Evolutionary conservation across 2,888 invertebrate genomes (phyloP).

Genomic region (Piscicola geometra): DNA sequence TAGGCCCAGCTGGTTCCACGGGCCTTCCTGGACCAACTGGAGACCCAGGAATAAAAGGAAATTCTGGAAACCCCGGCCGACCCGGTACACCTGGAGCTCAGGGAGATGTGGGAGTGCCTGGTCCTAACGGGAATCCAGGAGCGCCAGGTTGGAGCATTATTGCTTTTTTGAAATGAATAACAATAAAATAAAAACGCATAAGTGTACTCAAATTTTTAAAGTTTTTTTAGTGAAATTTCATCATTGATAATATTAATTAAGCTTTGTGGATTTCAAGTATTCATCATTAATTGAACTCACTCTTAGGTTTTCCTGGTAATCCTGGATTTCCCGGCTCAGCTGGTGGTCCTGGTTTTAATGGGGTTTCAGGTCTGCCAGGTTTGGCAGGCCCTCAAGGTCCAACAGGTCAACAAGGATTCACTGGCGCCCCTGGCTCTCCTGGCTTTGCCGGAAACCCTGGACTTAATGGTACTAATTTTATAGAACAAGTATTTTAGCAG

Average conservation of each 20-base stretch:
- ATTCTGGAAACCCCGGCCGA: constrained; percentile 15
- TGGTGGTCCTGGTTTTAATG: constrained; percentile 25
- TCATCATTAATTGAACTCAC: background rate
- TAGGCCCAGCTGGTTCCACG: constrained; percentile 26
- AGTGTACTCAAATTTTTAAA: too few species aligned
- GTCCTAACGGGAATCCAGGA: constrained; percentile 7
- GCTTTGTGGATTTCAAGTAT: too few species aligned
- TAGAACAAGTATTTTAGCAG: too few species aligned
- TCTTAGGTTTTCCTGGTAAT: background rate
- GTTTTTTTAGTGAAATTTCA: too few species aligned
- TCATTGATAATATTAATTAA: too few species aligned
- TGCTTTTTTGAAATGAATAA: too few species aligned
- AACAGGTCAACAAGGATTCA: background rate
- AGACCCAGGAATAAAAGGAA: constrained; percentile 9
- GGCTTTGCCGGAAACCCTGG: background rate
- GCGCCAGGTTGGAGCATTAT: background rate
- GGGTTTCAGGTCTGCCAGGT: constrained; percentile 18
- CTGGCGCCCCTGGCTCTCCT: constrained; percentile 6
- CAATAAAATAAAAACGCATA: too few species aligned
- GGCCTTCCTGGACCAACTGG: constrained; percentile 31
- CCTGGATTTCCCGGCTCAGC: constrained; percentile 4
- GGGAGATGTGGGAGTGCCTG: constrained; percentile 22
- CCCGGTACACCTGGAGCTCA: constrained; percentile 13
- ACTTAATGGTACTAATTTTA: too few species aligned
- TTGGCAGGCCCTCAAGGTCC: constrained; percentile 48